Base-by-base conservation (phyloP, 2,797 vertebrate species). In the Rhyacichthys aspro region DNA sequence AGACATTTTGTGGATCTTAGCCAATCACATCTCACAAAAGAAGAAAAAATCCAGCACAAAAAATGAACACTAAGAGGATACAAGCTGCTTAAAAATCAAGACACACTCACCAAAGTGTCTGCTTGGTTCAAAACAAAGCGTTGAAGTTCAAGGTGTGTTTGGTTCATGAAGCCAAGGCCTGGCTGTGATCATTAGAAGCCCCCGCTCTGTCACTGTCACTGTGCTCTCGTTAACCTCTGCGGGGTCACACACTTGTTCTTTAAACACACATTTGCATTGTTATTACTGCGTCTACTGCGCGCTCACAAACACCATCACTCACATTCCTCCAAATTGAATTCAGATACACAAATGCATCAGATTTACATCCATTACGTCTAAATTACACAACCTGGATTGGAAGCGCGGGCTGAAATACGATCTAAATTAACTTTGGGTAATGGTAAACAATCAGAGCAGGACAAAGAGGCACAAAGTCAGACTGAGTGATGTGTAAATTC, bases 201-300 rank as follows among this genome's bases (percentile, higher is more conserved):
- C 55, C 62, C 76, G 59, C 52, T 86, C 82, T 15, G 78, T 86
- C 81, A 79, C 73, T 78, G 83, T 83, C 86, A 64, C 36, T 43
- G 18, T 23, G 63, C 63, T 76, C 73, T 85, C 54, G 65, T 86
- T 88, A 86, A 89, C 87, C 86, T 84, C 76, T 37, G 58, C 55
- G 58, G 76, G 76, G 78, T 85, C 67, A 52, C 66, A 50, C 45
- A 33, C 32, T 34, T 32, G 28, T 44, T 71, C 62, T 70, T 70
- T 71, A 82, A 67, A 52, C 71, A 55, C 46, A 73, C 60, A 60
- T 88, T 86, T 86, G 79, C 83, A 86, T 86, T 70, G 70, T 78
- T 83, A 81, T 81, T 76, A 66, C 66, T 43, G 37, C 72, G 62
- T 76, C 59, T 58, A 64, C 32, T 63, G 74, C 70, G 36, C 1